These are phyloP conservation scores for Microctonus hyperodae DNA, from an alignment of 2,888 invertebrate genomes.

Conservation along the genomic window DNA sequence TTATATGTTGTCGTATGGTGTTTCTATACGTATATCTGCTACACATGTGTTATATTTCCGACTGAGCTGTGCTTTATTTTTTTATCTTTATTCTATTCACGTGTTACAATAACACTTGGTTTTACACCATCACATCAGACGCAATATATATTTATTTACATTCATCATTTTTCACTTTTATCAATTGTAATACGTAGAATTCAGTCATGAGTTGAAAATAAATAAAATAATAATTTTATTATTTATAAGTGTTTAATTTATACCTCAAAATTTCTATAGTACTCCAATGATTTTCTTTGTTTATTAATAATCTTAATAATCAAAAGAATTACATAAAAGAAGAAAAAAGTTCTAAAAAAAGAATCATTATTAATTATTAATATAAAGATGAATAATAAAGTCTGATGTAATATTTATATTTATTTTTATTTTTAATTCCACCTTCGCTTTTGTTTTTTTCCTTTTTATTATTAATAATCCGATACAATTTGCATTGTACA, in stretches of 20 bases:
- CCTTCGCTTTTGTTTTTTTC: background rate
- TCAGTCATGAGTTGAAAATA: background rate
- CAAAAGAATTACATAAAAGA: too few relatives aligned
- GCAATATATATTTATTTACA: too few relatives aligned
- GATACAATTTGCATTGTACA: background rate
- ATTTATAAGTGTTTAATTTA: too few relatives aligned
- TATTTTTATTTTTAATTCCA: background rate
- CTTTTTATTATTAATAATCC: background rate
- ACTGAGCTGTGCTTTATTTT: background rate
- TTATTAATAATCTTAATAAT: too few relatives aligned
- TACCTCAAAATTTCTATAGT: too few relatives aligned
- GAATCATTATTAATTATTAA: background rate
- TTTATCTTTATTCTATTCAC: background rate
- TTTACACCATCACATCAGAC: background rate
- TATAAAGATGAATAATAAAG: background rate
- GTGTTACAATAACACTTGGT: background rate
- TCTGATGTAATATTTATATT: background rate
- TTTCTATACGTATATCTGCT: conserved; percentile 8
- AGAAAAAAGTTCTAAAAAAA: too few relatives aligned
- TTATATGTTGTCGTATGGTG: background rate
- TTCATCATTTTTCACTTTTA: background rate
- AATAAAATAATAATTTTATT: background rate
- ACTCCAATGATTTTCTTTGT: too few relatives aligned
- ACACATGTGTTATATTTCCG: conserved; percentile 14
- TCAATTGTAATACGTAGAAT: background rate